These are phyloP conservation scores for Planiliza haematocheilus DNA, from an alignment of 2,113 vertebrate species.

Conservation along the genomic window DNA sequence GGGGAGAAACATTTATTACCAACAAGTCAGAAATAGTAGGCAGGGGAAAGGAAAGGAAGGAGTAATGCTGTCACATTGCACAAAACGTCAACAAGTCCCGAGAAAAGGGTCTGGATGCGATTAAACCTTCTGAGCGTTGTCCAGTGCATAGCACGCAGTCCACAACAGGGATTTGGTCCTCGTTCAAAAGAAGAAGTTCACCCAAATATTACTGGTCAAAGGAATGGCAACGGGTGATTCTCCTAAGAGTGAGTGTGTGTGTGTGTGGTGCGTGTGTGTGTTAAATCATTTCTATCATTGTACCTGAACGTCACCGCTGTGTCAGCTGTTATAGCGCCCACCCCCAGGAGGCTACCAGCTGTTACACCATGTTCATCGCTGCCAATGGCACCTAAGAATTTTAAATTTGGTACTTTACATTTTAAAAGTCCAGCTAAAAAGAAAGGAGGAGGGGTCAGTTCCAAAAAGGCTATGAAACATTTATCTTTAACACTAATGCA, in stretches of 20 bases:
- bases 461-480: neutral
- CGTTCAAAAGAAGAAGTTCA: slow-evolving; percentile 34
- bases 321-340: slow-evolving; percentile 8
- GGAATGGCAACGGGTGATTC: slow-evolving; percentile 41
- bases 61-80: slow-evolving; percentile 58
- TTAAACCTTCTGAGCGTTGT: slow-evolving; percentile 42
- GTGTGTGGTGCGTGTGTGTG: no score
- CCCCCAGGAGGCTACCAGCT: slow-evolving; percentile 27
- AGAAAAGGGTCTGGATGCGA: slow-evolving; percentile 26
- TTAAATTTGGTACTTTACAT: slow-evolving; percentile 1
- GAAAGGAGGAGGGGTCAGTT: slow-evolving; percentile 22
- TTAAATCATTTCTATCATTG: slow-evolving; percentile 4
- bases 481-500: slow-evolving; percentile 15
- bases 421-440: neutral
- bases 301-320: slow-evolving; percentile 26
- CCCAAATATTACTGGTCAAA: slow-evolving; percentile 35
- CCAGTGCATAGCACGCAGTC: slow-evolving; percentile 60
- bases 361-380: neutral
- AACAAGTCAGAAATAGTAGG: slow-evolving; percentile 54
- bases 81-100: slow-evolving; percentile 58
- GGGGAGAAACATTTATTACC: slow-evolving; percentile 71
- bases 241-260: slow-evolving; percentile 23
- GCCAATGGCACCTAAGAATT: neutral
- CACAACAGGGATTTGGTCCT: slow-evolving; percentile 61
- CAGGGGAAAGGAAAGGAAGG: slow-evolving; percentile 24